Base-by-base conservation (phyloP, 2,113 vertebrate genomes). In the Parus major region DNA sequence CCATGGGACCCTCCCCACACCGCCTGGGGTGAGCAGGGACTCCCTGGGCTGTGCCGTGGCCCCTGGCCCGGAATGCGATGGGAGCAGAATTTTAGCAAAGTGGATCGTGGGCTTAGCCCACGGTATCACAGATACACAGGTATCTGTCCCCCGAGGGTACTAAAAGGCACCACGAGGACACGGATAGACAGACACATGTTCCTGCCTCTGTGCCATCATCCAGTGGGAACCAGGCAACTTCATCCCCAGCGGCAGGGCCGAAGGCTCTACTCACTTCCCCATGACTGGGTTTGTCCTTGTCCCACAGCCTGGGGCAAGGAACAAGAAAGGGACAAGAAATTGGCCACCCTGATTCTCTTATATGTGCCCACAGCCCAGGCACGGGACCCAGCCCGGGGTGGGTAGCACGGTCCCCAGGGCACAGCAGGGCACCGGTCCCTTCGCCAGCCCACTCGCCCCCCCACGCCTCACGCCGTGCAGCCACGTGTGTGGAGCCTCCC, bases 161-260 rank as follows among this genome's bases (percentile, higher is more conserved):
- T 35, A 33, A 57, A 33, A 68, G 39, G 23, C 0, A 0, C 39
- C 35, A 15, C 13, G 57, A 36, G 50, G 19, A 80, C 7, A 8
- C 0, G 0, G 21, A 7, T 39, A 39, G 36, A 39, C 2, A 15
- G 60, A 25, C 12, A 22, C 53, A 18, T 0, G 1, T 8, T 47
- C 46, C 56, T 47, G 19, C 13, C 31, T 69, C 69, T 4, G 1
- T 8, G 17, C 36, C 12, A 1, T 15, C 36, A 47, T 36, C 36
- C 61, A 14, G 3, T 19, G 28, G 60, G 31, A 73, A 13, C n/a
- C 39, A 57, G 69, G 20, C 24, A 69, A 10, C n/a, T 72, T 77
- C 24, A 63, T 19, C 23, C 52, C 25, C 19, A 15, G 15, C 8
- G 5, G 25, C 5, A 15, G 11, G 29, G 21, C 63, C 29, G 11